Evolutionary conservation across 2,113 vertebrate species (phyloP), one percentile per base, ranked within the genome.

Genomic region (Corydoras sp.): DNA sequence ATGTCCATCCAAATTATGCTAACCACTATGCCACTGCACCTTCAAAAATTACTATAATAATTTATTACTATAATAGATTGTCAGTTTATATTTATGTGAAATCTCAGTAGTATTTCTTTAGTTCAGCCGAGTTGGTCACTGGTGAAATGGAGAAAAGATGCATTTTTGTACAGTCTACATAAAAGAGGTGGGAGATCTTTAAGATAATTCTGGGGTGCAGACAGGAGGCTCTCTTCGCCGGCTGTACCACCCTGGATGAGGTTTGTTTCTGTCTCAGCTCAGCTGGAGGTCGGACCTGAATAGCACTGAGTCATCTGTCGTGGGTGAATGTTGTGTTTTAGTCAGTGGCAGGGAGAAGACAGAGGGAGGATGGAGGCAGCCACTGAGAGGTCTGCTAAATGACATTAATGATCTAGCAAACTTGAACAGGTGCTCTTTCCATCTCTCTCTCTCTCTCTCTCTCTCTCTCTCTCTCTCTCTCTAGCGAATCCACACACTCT

Each of bases 311-410:
- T 74, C 66, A 75, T 71, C 67, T 61, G 43, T 4, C 35, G 53
- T 74, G 72, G 76, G 68, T 61, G 18, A 62, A 74, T 68, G 72
- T 55, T 74, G 65, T 68, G 72, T 56, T 67, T 67, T 67, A 66
- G 71, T 73, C 63, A 67, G 58, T 61, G 35, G 72, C 64, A 73
- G 29, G 30, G 48, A 64, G 58, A 51, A 24, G 8, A 18, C 5
- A 32, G 14, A n/a, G 24, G 35, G 5, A 29, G 10, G 24, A 12
- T 58, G 43, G 58, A 50, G 35, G 49, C 24, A 48, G 68, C 58
- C 71, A 73, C 65, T 7, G 13, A 75, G 66, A 73, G 65, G 35
- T 43, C 64, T 12, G 10, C 50, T 43, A 43, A 43, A 43, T 43
- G 35, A 43, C 35, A 43, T 43, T 43, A 43, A 43, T 43, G 35